Base-by-base conservation (phyloP, 2,797 vertebrate genomes). In the Mus caroli region DNA sequence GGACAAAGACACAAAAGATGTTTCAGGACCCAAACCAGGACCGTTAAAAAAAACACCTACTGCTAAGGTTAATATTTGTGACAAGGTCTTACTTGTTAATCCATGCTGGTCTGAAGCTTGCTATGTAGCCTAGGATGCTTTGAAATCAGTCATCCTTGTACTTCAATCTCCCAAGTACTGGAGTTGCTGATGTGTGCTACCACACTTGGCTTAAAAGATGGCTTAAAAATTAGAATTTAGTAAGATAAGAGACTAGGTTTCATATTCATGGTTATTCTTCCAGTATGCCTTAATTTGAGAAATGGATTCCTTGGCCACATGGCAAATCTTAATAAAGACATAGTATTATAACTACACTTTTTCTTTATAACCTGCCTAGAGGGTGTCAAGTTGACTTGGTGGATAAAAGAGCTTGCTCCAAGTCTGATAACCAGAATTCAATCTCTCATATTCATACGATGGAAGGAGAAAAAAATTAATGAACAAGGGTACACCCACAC, bases 1-100 rank as follows among this genome's bases (percentile, higher is more conserved):
- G 88, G 99, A 99, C 58, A 99, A 98, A 91, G 98, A 99, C 90
- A 75, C 93, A 86, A 99, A 99, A 95, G 98, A 99, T 56, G 95
- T 98, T 34, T 69, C 98, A 58, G 97, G 98, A 97, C 97, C 99
- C 31, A 99, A 98, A 97, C 98, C 99, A 80, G 99, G 98, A 56
- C 99, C 99, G 14, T 93, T 98, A 19, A 99, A 99, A 98, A 99
- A 99, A 97, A 95, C 98, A 62, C 96, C 98, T 64, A 64, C 98
- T 77, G 90, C 98, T 82, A 99, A 99, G 99, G 99, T 99, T 98
- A 98, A 94, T 94, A 34, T 87, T 46, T 60, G 7, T 58, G 24
- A 58, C 52, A 88, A 58, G 50, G 10, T 73, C 14, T 87, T 52
- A 87, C 34, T 87, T 34, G 4, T 12, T 54, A 73, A 71, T 71